Percentiles rank a stretch among this genome's conserved stretches.
Conservation (phyloP, 2,888 invertebrate species). For the Philereme transversata region DNA sequence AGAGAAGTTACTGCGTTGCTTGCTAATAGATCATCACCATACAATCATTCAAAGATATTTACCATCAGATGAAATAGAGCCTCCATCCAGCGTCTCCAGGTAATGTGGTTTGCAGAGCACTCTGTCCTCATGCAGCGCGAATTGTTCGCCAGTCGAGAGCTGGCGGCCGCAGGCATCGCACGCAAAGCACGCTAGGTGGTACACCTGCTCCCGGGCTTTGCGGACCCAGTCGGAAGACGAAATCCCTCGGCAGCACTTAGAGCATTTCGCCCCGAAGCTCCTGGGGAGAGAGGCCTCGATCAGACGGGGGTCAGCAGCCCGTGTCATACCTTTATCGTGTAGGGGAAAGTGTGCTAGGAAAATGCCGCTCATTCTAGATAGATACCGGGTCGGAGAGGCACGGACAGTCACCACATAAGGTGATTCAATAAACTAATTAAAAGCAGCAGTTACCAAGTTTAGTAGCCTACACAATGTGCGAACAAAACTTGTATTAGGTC, state of each 20-base stretch:
- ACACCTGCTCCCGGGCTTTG: constrained; percentile 96
- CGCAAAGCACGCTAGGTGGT: constrained; percentile 99
- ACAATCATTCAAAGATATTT: constrained; percentile 47
- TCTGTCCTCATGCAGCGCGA: constrained; percentile 96
- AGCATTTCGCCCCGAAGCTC: constrained; percentile 98
- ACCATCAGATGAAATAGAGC: constrained; percentile 95
- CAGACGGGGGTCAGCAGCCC: constrained; percentile 15
- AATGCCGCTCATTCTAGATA: neutral
- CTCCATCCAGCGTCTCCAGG: constrained; percentile 96
- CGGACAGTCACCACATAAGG: no score
- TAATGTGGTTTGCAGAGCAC: constrained; percentile 99
- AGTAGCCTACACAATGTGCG: no score
- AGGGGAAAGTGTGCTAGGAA: neutral
- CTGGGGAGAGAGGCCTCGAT: constrained; percentile 76
- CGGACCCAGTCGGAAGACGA: constrained; percentile 99
- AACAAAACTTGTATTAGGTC: no score
- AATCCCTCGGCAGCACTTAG: constrained; percentile 96
- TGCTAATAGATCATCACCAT: constrained; percentile 2
- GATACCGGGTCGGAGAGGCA: neutral
- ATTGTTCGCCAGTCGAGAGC: constrained; percentile 97
- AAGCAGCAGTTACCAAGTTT: no score
- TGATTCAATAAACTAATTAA: no score
- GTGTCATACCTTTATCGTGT: neutral
- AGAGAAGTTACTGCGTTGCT: no score
- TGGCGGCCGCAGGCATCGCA: constrained; percentile 98